Base-by-base conservation (phyloP, 2,113 vertebrate genomes). In the Daphoenositta chrysoptera region DNA sequence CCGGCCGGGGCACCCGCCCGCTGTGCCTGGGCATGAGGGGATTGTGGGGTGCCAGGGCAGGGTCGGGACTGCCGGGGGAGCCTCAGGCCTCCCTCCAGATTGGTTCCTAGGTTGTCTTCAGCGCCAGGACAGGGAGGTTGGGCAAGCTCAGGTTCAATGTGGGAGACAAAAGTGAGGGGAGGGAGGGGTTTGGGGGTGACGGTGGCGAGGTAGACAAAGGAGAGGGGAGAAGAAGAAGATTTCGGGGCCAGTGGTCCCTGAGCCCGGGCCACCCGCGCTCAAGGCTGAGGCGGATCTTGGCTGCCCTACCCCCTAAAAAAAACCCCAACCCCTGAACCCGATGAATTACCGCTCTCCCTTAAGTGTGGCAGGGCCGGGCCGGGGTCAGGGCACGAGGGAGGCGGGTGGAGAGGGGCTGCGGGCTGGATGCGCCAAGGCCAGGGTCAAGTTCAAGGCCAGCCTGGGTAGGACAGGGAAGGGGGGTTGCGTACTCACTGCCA, bases 401-500 rank as follows among this genome's bases (percentile, higher is more conserved):
- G 80, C 50, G 68, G 57, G 48, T 5, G 16, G 68, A 31, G 85
- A 60, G 63, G 86, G 47, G 70, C 57, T 77, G 90, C 14, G 10
- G 51, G 61, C 27, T 58, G 51, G 79, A 77, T 56, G 65, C 87
- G 60, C 90, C 47, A 27, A 87, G 96, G 97, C 95, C 97, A 98
- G 98, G 98, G 98, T 98, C 98, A 98, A 98, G 97, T 96, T 98
- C 98, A 98, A 60, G 86, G 91, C 93, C 96, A 87, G 64, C 58
- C 81, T 26, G 57, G 18, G 26, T 48, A 82, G 57, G 53, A 66
- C 45, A 39, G 30, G 44, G 27, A 31, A 87, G 50, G 31, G 44
- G 37, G 70, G 35, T 48, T 22, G n/a, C 7, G 37, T 57, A 18
- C 65, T 69, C 22, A 27, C 1, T 33, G 66, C 70, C 64, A 35